phyloP scores from a whole-genome alignment of 1,140 invertebrate species.

The Cotesia typhae region DNA sequence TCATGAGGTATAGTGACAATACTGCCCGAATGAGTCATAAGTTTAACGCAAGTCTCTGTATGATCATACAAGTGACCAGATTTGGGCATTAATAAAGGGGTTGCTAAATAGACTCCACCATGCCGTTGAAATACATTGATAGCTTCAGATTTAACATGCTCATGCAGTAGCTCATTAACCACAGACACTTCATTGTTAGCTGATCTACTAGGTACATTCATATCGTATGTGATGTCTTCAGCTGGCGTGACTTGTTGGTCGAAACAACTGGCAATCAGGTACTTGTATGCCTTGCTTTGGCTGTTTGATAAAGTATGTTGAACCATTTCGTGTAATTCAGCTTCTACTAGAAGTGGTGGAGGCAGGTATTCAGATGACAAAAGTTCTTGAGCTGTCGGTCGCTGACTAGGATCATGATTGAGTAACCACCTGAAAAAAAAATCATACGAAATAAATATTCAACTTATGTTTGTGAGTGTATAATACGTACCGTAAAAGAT shows the following conservation, averaged over 20 bases:
- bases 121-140: slow-evolving; percentile 78
- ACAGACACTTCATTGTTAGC: slow-evolving; percentile 44
- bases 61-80: slow-evolving; percentile 65
- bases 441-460: too few relatives aligned
- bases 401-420: slow-evolving; percentile 81
- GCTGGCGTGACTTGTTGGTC: slow-evolving; percentile 73
- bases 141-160: slow-evolving; percentile 61
- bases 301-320: slow-evolving; percentile 80
- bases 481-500: slow-evolving; percentile 60
- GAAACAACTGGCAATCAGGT: slow-evolving; percentile 77
- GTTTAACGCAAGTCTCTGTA: slow-evolving; percentile 72
- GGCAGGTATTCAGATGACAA: slow-evolving; percentile 84
- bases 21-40: slow-evolving; percentile 86
- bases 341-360: slow-evolving; percentile 79
- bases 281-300: slow-evolving; percentile 83
- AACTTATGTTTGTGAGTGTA: too few relatives aligned
- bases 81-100: slow-evolving; percentile 81
- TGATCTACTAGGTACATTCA: slow-evolving; percentile 66
- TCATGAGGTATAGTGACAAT: slow-evolving; percentile 84
- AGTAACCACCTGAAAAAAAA: slow-evolving; percentile 74
- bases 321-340: slow-evolving; percentile 80
- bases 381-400: slow-evolving; percentile 86
- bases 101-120: slow-evolving; percentile 78
- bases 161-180: slow-evolving; percentile 48
- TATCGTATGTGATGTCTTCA: slow-evolving; percentile 81